These are phyloP conservation scores for Harpalus rubripes DNA, from an alignment of 2,888 invertebrate species.

Conservation along the genomic window DNA sequence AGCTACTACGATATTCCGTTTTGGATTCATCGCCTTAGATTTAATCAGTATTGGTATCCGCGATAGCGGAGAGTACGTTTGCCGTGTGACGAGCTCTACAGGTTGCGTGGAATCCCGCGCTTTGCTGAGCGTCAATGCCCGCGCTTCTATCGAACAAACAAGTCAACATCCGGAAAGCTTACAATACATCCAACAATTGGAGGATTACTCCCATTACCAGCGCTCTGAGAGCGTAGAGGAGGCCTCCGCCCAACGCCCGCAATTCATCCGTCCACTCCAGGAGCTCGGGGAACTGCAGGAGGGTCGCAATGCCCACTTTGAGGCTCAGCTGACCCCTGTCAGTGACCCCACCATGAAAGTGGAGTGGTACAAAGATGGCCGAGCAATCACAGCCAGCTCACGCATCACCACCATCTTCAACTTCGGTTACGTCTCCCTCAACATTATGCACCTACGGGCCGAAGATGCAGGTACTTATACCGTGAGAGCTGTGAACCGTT, in stretches of 20 bases:
- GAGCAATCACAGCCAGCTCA: conserved; percentile 97
- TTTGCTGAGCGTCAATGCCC: conserved; percentile 87
- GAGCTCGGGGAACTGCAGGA: conserved; percentile 93
- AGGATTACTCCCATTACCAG: conserved; percentile 93
- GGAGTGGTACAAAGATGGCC: conserved; percentile 97
- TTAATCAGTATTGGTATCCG: conserved; percentile 90
- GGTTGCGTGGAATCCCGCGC: conserved; percentile 94
- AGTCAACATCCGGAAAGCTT: conserved; percentile 95
- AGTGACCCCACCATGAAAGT: conserved; percentile 96
- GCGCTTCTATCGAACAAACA: conserved; percentile 90
- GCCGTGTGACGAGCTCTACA: conserved; percentile 91
- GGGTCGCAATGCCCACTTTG: conserved; percentile 95
- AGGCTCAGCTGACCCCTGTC: conserved; percentile 94
- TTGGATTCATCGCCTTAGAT: conserved; percentile 97
- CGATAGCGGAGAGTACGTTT: conserved; percentile 95
- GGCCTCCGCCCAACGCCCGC: conserved; percentile 88
- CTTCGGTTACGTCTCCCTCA: conserved; percentile 99
- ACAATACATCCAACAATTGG: conserved; percentile 93
- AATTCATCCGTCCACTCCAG: conserved; percentile 92
- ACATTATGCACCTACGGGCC: conserved; percentile 98
- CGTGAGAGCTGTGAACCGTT: conserved; percentile 93
- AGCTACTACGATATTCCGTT: conserved; percentile 96
- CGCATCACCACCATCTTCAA: conserved; percentile 98
- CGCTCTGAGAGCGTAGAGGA: conserved; percentile 92
- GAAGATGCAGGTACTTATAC: conserved; percentile 98